Evolutionary conservation across 2,888 invertebrate genomes (phyloP).

Genomic region (Cotesia congregata): DNA sequence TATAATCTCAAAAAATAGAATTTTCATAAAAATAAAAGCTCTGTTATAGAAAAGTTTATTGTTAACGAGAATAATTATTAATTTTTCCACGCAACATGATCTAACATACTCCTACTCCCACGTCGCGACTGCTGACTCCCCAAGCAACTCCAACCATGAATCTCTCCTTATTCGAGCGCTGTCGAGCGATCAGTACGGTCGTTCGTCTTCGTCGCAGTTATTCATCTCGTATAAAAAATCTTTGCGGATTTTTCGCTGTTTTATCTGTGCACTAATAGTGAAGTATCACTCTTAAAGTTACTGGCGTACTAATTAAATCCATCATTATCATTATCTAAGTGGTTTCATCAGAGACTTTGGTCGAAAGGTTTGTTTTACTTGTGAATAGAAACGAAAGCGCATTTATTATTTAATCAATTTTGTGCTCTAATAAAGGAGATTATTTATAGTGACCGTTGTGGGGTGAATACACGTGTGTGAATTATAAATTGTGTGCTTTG

Average conservation of each 20-base stretch:
- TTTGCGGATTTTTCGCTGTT: not conserved
- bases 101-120: constrained; percentile 38
- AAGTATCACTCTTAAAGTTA: constrained; percentile 14
- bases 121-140: constrained; percentile 30
- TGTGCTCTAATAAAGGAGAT: constrained; percentile 22
- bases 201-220: constrained; percentile 42
- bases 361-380: constrained; percentile 43
- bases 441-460: constrained; percentile 17
- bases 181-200: constrained; percentile 49
- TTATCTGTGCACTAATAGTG: constrained; percentile 26
- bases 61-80: not conserved
- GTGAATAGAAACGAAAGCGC: not conserved
- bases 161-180: constrained; percentile 49
- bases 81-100: not conserved
- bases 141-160: constrained; percentile 34
- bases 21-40: too few species aligned
- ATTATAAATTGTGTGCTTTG: constrained; percentile 22
- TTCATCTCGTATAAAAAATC: constrained; percentile 28
- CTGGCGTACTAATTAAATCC: constrained; percentile 6
- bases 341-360: constrained; percentile 42
- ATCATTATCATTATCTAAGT: constrained; percentile 17
- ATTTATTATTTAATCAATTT: constrained; percentile 20
- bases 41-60: too few species aligned
- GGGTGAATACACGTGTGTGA: constrained; percentile 35
- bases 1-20: too few species aligned